These are phyloP conservation scores for Pampus argenteus DNA, from an alignment of 2,797 vertebrate genomes.

Conservation along the genomic window DNA sequence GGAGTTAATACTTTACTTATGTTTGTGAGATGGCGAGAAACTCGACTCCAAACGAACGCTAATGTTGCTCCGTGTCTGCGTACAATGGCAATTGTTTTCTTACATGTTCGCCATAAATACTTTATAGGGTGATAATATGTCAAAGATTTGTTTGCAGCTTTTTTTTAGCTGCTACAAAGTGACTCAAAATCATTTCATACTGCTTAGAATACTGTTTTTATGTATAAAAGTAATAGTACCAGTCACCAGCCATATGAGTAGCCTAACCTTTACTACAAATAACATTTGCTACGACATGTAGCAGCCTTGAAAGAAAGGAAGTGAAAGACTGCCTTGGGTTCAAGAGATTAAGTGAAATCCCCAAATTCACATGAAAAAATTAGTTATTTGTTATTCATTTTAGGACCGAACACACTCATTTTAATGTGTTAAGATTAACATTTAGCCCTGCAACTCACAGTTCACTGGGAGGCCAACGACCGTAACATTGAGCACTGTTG, in stretches of 20 bases:
- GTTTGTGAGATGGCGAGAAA: background rate
- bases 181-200: background rate
- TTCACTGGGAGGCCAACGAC: background rate
- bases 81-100: background rate
- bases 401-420: background rate
- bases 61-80: background rate
- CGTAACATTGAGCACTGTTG: background rate
- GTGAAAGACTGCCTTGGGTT: background rate
- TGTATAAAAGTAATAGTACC: background rate
- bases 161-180: background rate
- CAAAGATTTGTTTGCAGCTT: too few relatives aligned
- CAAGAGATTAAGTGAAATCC: slow-evolving; percentile 14
- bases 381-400: slow-evolving; percentile 1
- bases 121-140: too few relatives aligned
- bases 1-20: background rate
- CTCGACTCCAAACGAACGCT: background rate
- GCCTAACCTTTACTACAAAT: background rate
- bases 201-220: background rate
- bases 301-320: slow-evolving; percentile 15
- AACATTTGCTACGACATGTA: background rate
- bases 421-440: slow-evolving; percentile 6
- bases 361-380: slow-evolving; percentile 38
- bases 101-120: too few relatives aligned
- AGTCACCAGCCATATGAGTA: background rate
- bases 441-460: background rate